Evolutionary conservation across 1,140 invertebrate species (phyloP).

Genomic region (Conus ventricosus): DNA sequence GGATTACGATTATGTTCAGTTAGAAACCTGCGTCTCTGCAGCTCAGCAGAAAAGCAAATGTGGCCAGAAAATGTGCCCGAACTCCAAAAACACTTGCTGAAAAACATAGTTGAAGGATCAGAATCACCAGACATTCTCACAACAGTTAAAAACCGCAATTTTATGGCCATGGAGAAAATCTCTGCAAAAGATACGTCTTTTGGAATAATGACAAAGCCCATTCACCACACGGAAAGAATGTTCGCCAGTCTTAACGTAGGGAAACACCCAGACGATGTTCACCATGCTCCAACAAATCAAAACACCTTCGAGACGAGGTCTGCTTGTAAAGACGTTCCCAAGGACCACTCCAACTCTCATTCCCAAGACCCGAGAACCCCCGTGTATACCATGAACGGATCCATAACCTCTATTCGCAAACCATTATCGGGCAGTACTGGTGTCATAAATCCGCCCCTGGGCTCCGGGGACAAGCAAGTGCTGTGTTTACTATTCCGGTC

Average conservation of each 20-base stretch:
- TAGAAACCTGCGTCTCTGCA: slow-evolving; percentile 86
- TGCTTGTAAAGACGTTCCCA: background rate
- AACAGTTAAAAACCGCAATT: background rate
- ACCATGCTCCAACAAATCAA: slow-evolving; percentile 35
- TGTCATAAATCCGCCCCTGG: slow-evolving; percentile 45
- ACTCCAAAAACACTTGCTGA: background rate
- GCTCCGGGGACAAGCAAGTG: slow-evolving; percentile 85
- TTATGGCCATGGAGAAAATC: background rate
- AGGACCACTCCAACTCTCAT: background rate
- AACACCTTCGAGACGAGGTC: background rate
- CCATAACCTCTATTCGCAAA: background rate
- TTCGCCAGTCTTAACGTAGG: background rate
- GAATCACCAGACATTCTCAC: background rate
- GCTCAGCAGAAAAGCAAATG: slow-evolving; percentile 71
- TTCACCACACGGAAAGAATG: slow-evolving; percentile 16
- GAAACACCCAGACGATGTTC: background rate
- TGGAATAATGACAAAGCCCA: background rate
- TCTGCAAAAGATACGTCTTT: background rate
- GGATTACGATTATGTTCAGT: slow-evolving; percentile 93
- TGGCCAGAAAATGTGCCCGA: slow-evolving; percentile 79
- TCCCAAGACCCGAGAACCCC: slow-evolving; percentile 52
- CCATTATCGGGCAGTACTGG: background rate
- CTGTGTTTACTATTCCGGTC: slow-evolving; percentile 88
- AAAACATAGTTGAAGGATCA: background rate
- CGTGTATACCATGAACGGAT: slow-evolving; percentile 41